phyloP scores from a whole-genome alignment of 1,140 invertebrate genomes.

The Linepithema humile region DNA sequence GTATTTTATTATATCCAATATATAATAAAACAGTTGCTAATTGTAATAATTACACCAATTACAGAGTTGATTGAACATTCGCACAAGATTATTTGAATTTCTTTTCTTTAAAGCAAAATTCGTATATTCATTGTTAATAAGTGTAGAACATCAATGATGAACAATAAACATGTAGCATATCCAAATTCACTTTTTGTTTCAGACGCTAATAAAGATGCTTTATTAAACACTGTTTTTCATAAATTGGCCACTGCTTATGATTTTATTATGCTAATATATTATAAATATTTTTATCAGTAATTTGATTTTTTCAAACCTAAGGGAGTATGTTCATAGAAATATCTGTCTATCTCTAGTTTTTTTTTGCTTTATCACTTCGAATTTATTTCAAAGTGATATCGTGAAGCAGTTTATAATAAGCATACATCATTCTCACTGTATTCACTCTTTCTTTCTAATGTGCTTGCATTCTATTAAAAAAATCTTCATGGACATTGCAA shows the following conservation, averaged over 20 bases:
- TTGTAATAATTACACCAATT: background rate
- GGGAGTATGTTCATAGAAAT: background rate
- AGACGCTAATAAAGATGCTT: constrained; percentile 30
- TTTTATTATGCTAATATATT: constrained; percentile 57
- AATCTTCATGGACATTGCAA: background rate
- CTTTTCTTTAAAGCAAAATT: constrained; percentile 19
- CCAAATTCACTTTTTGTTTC: constrained; percentile 27
- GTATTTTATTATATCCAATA: background rate
- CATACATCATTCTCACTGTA: background rate
- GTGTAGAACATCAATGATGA: constrained; percentile 17
- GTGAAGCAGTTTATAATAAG: background rate
- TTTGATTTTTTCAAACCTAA: constrained; percentile 37
- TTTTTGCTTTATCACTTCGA: background rate
- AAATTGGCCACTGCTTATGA: background rate
- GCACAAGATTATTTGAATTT: constrained; percentile 4
- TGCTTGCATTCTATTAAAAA: background rate
- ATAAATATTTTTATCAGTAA: constrained; percentile 40
- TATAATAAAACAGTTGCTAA: background rate
- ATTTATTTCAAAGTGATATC: constrained; percentile 20
- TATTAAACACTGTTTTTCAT: constrained; percentile 27
- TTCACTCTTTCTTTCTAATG: background rate
- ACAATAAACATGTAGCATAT: constrained; percentile 32
- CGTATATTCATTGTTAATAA: constrained; percentile 4
- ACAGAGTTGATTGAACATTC: constrained; percentile 29
- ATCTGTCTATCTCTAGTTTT: background rate